Base-by-base conservation (phyloP, 2,797 vertebrate species). In the Hyperoplus immaculatus region DNA sequence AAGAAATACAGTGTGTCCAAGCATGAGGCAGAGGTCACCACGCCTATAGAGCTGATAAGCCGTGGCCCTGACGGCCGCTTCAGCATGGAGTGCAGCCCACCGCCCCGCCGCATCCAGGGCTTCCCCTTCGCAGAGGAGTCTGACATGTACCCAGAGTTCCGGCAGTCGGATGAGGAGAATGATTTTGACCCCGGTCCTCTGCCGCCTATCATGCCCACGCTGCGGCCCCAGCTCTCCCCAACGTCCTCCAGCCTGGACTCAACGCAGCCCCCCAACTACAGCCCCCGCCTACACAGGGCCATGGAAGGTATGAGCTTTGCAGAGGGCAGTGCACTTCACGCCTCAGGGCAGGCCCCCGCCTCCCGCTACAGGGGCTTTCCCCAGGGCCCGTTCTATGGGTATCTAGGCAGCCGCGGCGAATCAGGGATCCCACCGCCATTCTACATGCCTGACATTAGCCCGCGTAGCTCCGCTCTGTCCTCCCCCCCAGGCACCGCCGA, bases 71-170 rank as follows among this genome's bases (percentile, higher is more conserved):
- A 99, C 0, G 98, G 98, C 38, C 98, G 98, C 74, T 99, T 99
- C 0, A 95, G 98, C 86, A 98, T 99, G 96, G 97, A 97, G 59
- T 94, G 88, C 2, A 94, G 95, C 0, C 90, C 96, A 68, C 97
- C 96, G 81, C 95, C 94, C 1, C 95, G 98, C 60, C 96, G 97
- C 84, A 99, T 99, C 43, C 97, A 99, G 85, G 98, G 98, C 91
- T 99, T 99, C 83, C 98, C 98, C 76, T 99, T 99, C 6, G 98
- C 98, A 0, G 98, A 99, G 92, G 98, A 99, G 95, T 98, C 98
- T 0, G 98, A 99, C 94, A 96, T 99, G 96, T 99, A 99, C 95
- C 98, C 98, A 0, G 98, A 99, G 93, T 99, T 99, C 95, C 96
- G 98, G 86, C 98, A 99, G 95, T 99, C 98, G 0, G 98, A 99